phyloP scores from a whole-genome alignment of 2,888 invertebrate species.

The Leucophora obtusa region DNA sequence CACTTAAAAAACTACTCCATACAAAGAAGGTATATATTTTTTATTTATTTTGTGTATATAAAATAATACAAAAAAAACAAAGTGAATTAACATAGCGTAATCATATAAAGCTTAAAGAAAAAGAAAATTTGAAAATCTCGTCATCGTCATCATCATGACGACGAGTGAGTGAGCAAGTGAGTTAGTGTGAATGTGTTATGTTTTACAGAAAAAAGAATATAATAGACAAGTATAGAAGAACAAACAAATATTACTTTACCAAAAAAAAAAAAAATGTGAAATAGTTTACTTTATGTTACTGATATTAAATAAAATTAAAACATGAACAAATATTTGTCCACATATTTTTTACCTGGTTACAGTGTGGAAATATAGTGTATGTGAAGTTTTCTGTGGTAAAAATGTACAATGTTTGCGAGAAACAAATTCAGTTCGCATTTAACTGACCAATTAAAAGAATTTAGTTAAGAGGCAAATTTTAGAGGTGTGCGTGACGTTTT shows the following conservation, averaged over 20 bases:
- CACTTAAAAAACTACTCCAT: conserved; percentile 17
- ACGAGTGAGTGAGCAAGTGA: conserved; percentile 23
- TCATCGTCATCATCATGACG: conserved; percentile 49
- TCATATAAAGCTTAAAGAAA: conserved; percentile 39
- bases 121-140: conserved; percentile 55
- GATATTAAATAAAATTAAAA: not conserved
- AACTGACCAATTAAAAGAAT: conserved; percentile 36
- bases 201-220: conserved; percentile 13
- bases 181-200: not conserved
- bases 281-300: conserved; percentile 13
- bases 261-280: not conserved
- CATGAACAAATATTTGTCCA: not conserved
- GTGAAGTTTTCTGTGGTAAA: not conserved
- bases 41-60: conserved; percentile 25
- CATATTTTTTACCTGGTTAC: no score
- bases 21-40: conserved; percentile 25
- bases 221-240: conserved; percentile 48
- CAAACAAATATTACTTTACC: not conserved
- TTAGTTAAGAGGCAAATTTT: conserved; percentile 22
- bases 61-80: conserved; percentile 15
- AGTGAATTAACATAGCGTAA: conserved; percentile 52
- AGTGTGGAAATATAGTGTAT: conserved; percentile 4
- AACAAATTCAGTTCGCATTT: not conserved
- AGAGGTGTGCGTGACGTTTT: conserved; percentile 22
- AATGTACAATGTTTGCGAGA: conserved; percentile 1